Conservation (phyloP, 2,888 invertebrate species). For the Mechanitis mazaeus region DNA sequence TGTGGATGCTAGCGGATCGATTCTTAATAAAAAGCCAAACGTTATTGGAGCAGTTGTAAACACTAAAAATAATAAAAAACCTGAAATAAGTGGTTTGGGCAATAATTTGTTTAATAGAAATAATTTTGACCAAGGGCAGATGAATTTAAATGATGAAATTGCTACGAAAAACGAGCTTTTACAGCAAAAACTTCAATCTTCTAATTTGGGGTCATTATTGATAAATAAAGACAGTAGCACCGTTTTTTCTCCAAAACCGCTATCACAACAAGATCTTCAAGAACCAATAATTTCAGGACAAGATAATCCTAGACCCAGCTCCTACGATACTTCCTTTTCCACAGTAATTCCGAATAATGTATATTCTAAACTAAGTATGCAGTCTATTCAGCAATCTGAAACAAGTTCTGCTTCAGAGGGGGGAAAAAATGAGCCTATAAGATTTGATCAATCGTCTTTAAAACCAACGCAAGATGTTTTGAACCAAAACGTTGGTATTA, state of each 20-base stretch:
- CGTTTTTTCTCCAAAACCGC: constrained; percentile 5
- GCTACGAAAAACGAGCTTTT: constrained; percentile 41
- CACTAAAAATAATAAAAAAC: neutral
- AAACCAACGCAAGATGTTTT: neutral
- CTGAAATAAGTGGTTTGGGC: neutral
- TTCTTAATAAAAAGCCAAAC: constrained; percentile 46
- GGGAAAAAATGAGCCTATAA: neutral
- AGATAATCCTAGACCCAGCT: constrained; percentile 15
- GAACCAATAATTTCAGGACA: constrained; percentile 8
- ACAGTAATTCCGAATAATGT: constrained; percentile 6
- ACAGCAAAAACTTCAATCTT: constrained; percentile 18
- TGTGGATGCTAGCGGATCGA: constrained; percentile 42
- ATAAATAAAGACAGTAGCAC: neutral
- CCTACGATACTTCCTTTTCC: constrained; percentile 13
- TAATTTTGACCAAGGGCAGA: constrained; percentile 30
- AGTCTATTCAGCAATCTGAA: neutral
- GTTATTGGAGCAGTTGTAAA: constrained; percentile 26
- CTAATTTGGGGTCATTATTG: constrained; percentile 5
- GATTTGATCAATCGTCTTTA: neutral
- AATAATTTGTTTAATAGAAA: constrained; percentile 18
- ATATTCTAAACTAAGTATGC: neutral
- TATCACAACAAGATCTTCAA: constrained; percentile 26
- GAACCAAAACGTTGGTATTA: neutral
- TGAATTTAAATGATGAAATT: constrained; percentile 26
- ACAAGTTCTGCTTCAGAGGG: constrained; percentile 4